phyloP scores from a whole-genome alignment of 1,140 invertebrate genomes.

The Epicauta chinensis region DNA sequence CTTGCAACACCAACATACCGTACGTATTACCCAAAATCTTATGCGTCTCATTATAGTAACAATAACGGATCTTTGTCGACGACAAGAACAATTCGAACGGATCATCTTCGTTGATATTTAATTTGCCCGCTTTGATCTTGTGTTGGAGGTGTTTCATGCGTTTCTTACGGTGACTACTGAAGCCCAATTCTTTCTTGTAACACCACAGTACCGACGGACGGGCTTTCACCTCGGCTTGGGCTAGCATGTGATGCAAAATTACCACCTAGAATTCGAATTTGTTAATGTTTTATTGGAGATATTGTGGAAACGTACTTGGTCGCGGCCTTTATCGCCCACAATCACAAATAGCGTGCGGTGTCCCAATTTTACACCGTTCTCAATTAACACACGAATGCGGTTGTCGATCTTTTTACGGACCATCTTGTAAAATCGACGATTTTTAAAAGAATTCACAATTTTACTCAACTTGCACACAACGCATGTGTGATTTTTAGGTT shows the following conservation, averaged over 20 bases:
- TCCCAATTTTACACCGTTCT: slow-evolving; percentile 87
- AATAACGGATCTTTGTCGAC: slow-evolving; percentile 94
- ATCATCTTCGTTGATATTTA: slow-evolving; percentile 92
- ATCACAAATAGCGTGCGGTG: slow-evolving; percentile 93
- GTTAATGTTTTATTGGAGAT: not conserved
- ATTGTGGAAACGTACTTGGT: slow-evolving; percentile 72
- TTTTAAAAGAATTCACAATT: not conserved
- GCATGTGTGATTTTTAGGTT: not conserved
- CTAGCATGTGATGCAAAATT: slow-evolving; percentile 94
- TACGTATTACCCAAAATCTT: slow-evolving; percentile 97
- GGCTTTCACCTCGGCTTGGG: slow-evolving; percentile 88
- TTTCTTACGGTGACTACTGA: slow-evolving; percentile 93
- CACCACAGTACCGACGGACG: slow-evolving; percentile 95
- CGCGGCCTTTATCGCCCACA: slow-evolving; percentile 91
- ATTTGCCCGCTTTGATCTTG: slow-evolving; percentile 82
- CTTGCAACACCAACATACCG: slow-evolving; percentile 95
- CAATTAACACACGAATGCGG: slow-evolving; percentile 88
- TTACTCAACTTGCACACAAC: not conserved
- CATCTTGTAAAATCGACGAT: slow-evolving; percentile 49
- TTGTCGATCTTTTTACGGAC: slow-evolving; percentile 95
- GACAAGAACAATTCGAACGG: slow-evolving; percentile 95
- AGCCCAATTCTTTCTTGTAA: slow-evolving; percentile 95
- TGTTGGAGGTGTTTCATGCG: slow-evolving; percentile 80
- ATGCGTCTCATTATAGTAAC: slow-evolving; percentile 97
- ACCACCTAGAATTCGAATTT: slow-evolving; percentile 62